These are phyloP conservation scores for Myrmecophaga tridactyla DNA, from an alignment of 2,113 vertebrate species.

Conservation along the genomic window DNA sequence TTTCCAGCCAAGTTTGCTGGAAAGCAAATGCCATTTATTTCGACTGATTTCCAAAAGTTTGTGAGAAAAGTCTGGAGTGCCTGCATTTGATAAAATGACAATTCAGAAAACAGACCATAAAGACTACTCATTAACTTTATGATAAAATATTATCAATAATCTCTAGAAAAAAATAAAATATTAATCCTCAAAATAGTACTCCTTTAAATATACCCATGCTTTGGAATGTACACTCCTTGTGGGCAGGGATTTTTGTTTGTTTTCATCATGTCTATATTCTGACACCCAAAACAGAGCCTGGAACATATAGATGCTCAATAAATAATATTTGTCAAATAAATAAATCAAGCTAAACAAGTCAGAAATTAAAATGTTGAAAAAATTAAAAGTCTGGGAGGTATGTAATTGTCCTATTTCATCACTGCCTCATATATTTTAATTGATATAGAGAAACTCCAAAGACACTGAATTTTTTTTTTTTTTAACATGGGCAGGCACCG, in stretches of 20 bases:
- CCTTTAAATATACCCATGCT: background rate
- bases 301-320: background rate
- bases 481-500: no score
- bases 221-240: background rate
- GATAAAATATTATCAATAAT: constrained; percentile 11
- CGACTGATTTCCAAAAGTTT: background rate
- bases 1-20: background rate
- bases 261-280: background rate
- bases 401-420: background rate
- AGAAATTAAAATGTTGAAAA: background rate
- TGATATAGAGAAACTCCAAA: constrained; percentile 8
- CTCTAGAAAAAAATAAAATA: background rate
- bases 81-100: constrained; percentile 18
- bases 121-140: background rate
- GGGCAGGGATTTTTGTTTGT: background rate
- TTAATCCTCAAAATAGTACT: background rate
- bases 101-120: constrained; percentile 15
- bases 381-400: background rate
- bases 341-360: constrained; percentile 7
- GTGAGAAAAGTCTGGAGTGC: background rate
- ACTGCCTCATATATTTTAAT: background rate
- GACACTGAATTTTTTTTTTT: background rate
- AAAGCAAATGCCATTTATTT: constrained; percentile 9
- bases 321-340: constrained; percentile 24
- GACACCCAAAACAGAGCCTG: background rate